Conservation (phyloP, 92 coral and sea anemone genomes). For the Phymanthus crucifer region DNA sequence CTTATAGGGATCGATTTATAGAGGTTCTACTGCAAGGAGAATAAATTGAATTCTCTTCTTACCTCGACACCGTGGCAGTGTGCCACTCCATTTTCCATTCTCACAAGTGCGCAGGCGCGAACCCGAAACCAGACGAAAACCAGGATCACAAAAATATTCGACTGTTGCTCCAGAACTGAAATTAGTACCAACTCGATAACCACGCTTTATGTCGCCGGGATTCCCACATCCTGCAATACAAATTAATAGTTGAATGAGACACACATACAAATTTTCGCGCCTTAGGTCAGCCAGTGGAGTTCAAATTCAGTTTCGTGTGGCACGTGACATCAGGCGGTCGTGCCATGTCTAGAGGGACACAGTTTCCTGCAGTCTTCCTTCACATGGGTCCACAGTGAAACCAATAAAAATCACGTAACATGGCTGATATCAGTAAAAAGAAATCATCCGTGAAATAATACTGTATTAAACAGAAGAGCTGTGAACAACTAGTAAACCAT, state of each 20-base stretch:
- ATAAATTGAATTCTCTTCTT: not conserved
- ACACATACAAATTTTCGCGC: no score
- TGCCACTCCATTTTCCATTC: slow-evolving; percentile 74
- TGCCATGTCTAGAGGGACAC: not conserved
- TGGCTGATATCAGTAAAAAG: not conserved
- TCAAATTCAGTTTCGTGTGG: not conserved
- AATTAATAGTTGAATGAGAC: not conserved
- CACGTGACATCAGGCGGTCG: not conserved
- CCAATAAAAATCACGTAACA: not conserved
- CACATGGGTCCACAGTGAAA: not conserved
- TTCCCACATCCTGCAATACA: slow-evolving; percentile 52
- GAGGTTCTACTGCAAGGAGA: not conserved
- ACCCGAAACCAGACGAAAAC: slow-evolving; percentile 62
- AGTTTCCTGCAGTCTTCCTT: not conserved
- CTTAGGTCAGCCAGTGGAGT: not conserved
- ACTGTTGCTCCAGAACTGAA: slow-evolving; percentile 61
- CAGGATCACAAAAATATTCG: slow-evolving; percentile 77
- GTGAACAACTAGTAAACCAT: no score
- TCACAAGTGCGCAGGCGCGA: slow-evolving; percentile 66
- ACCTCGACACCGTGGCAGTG: slow-evolving; percentile 74
- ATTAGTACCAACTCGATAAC: slow-evolving; percentile 67
- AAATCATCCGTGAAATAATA: not conserved
- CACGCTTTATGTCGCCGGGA: slow-evolving; percentile 74
- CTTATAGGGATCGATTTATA: no score
- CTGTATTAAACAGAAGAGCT: no score